A percentile compares a stretch with the other conserved stretches of the same genome.
Conservation (phyloP, 2,888 invertebrate species). For the Idaea aversata region DNA sequence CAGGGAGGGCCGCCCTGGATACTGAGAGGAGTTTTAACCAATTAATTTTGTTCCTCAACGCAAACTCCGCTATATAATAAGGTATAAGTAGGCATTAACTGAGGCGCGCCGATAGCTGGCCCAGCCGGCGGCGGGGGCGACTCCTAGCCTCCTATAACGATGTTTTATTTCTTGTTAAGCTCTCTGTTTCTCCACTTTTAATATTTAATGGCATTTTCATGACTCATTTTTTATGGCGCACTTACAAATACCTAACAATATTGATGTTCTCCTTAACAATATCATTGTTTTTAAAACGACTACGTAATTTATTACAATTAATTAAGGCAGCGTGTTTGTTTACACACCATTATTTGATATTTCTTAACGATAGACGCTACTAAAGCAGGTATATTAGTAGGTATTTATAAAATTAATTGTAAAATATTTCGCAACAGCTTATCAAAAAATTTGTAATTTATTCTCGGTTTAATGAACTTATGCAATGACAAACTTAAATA, state of each 20-base stretch:
- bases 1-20: constrained; percentile 75
- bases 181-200: constrained; percentile 80
- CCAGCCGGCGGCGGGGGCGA: constrained; percentile 68
- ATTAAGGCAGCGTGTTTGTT: constrained; percentile 35
- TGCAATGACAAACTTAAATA: background rate
- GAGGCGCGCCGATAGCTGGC: constrained; percentile 77
- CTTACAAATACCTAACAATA: constrained; percentile 73
- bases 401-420: background rate
- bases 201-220: constrained; percentile 80
- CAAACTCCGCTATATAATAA: constrained; percentile 81
- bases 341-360: constrained; percentile 3
- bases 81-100: constrained; percentile 80
- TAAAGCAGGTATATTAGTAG: background rate
- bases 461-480: background rate
- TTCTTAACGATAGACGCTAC: background rate
- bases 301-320: constrained; percentile 14
- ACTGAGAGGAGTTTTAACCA: constrained; percentile 82
- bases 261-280: constrained; percentile 60
- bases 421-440: background rate
- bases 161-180: constrained; percentile 81
- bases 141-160: constrained; percentile 75
- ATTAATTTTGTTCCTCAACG: constrained; percentile 82
- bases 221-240: constrained; percentile 77
- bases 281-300: constrained; percentile 25
- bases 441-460: background rate